A percentile compares a stretch with the other conserved stretches of the same genome.
Conservation (phyloP, 2,888 invertebrate species). For the Apoderus coryli region DNA sequence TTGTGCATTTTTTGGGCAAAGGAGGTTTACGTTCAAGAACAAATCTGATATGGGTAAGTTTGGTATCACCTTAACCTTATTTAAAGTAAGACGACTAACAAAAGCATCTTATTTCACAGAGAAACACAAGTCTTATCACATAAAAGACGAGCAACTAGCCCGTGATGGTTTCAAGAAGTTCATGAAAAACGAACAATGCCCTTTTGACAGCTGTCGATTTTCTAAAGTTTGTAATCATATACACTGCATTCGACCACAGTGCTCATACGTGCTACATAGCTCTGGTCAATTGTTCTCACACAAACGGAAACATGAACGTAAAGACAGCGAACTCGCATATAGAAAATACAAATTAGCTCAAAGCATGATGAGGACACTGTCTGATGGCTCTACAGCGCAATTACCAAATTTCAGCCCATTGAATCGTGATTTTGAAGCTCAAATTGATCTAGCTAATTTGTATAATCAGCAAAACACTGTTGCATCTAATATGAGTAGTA, state of each 20-base stretch:
- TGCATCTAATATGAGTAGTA: conserved; percentile 25
- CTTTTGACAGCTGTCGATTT: conserved; percentile 83
- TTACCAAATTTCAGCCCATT: conserved; percentile 14
- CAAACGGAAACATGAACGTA: conserved; percentile 92
- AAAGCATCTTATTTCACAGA: too few species aligned
- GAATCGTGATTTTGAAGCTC: conserved; percentile 38
- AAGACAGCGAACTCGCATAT: conserved; percentile 81
- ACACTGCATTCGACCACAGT: conserved; percentile 90
- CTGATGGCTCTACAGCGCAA: conserved; percentile 37
- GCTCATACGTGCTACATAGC: conserved; percentile 91
- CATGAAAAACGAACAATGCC: conserved; percentile 91
- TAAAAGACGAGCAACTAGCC: conserved; percentile 90
- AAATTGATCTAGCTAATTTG: conserved; percentile 29
- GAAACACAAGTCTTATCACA: conserved; percentile 97
- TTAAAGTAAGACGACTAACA: too few species aligned
- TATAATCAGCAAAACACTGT: conserved; percentile 25
- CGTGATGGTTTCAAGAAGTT: conserved; percentile 97
- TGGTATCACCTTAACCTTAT: too few species aligned
- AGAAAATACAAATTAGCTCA: conserved; percentile 54
- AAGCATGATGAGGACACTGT: conserved; percentile 42
- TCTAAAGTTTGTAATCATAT: conserved; percentile 95
- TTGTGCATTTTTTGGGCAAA: conserved; percentile 85
- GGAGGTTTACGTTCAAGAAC: conserved; percentile 93
- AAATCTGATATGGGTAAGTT: conserved; percentile 97
- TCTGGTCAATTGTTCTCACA: conserved; percentile 95